Evolutionary conservation across 2,797 vertebrate species (phyloP).

Genomic region (Pampus argenteus): DNA sequence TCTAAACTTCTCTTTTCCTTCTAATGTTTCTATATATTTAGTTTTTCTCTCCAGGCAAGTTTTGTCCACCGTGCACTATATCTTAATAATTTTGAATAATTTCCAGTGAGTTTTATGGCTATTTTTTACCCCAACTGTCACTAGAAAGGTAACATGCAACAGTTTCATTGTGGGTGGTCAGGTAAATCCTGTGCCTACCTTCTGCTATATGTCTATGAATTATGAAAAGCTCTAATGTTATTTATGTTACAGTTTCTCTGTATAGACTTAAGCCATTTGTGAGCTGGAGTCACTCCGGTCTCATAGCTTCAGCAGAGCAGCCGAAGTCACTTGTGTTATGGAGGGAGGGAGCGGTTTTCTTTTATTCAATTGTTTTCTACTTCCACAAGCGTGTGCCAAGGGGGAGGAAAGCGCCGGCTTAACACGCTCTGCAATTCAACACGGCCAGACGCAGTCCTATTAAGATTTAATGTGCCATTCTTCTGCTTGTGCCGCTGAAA

Average conservation of each 20-base stretch:
- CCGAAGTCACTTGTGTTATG: slow-evolving; percentile 78
- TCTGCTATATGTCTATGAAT: slow-evolving; percentile 34
- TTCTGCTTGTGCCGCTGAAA: slow-evolving; percentile 84
- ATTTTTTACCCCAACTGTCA: slow-evolving; percentile 29
- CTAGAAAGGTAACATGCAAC: slow-evolving; percentile 30
- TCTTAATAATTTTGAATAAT: slow-evolving; percentile 12
- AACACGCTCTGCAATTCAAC: slow-evolving; percentile 86
- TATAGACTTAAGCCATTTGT: slow-evolving; percentile 63
- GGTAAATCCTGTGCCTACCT: slow-evolving; percentile 51
- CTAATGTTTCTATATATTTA: slow-evolving; percentile 29
- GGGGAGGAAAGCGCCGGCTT: slow-evolving; percentile 84
- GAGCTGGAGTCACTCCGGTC: slow-evolving; percentile 70
- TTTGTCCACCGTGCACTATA: slow-evolving; percentile 7
- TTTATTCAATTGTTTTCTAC: slow-evolving; percentile 87
- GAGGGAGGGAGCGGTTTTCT: slow-evolving; percentile 79
- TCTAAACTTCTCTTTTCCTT: slow-evolving; percentile 9
- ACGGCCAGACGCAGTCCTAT: slow-evolving; percentile 87
- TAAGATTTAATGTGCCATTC: slow-evolving; percentile 90
- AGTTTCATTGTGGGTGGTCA: slow-evolving; percentile 52
- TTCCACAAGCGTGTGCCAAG: slow-evolving; percentile 84
- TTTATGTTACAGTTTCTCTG: slow-evolving; percentile 64
- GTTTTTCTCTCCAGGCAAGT: slow-evolving; percentile 17
- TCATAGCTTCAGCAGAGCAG: slow-evolving; percentile 74
- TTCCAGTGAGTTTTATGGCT: slow-evolving; percentile 5
- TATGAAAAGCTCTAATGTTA: slow-evolving; percentile 57